phyloP scores from a whole-genome alignment of 2,797 vertebrate species.

The Lepilemur septentrionalis region DNA sequence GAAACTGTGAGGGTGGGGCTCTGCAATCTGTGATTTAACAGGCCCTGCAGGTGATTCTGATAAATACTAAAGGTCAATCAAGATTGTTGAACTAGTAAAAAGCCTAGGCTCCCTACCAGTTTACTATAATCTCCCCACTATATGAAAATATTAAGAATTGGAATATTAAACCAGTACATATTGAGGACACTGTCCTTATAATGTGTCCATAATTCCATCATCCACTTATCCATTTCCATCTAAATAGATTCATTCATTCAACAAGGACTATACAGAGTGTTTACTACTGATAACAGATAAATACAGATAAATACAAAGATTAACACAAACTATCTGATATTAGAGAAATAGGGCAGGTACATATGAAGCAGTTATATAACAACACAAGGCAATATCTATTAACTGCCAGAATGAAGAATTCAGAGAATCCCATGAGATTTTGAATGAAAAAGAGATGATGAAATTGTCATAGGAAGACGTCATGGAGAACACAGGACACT shows the following conservation, averaged over 20 bases:
- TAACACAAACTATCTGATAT: background rate
- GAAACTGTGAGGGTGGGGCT: background rate
- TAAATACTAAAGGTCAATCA: background rate
- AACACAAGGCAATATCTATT: background rate
- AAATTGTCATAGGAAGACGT: background rate
- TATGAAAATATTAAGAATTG: background rate
- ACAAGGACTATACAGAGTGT: background rate
- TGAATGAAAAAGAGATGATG: background rate
- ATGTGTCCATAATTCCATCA: background rate
- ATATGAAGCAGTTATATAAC: background rate
- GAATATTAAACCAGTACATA: background rate
- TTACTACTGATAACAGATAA: background rate
- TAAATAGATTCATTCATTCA: background rate
- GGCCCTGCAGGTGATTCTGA: background rate
- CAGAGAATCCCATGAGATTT: background rate
- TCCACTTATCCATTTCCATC: background rate
- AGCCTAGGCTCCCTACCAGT: background rate
- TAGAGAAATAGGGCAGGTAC: background rate
- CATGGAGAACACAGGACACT: background rate
- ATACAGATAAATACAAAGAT: constrained; percentile 2
- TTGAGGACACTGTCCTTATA: background rate
- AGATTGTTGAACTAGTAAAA: background rate
- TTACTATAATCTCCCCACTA: background rate
- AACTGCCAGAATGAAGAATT: background rate
- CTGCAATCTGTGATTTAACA: background rate